Conservation (phyloP, 37 sponge, comb jelly and placozoan species). For the Dysidea cf. avara region DNA sequence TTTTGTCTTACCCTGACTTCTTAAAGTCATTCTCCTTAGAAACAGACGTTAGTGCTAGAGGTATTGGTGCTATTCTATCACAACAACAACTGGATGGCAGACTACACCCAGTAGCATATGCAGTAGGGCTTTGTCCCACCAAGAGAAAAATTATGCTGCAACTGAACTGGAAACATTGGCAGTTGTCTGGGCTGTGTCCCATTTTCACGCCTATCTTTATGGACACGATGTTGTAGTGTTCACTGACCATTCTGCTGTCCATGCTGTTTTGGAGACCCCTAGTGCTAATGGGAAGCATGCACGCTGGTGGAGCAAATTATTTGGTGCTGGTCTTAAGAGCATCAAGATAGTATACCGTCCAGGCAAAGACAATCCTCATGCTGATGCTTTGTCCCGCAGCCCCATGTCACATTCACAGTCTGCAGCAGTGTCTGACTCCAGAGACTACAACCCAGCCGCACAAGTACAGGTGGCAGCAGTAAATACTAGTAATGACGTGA, state of each 20-base stretch:
- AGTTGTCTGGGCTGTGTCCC: conserved; percentile 53
- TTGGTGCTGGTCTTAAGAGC: conserved; percentile 26
- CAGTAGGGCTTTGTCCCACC: conserved; percentile 41
- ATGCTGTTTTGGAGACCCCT: conserved; percentile 58
- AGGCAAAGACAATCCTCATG: conserved; percentile 29
- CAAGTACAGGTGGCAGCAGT: too few species aligned
- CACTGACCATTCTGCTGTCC: conserved; percentile 67
- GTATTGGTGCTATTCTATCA: conserved; percentile 47
- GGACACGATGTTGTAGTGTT: conserved; percentile 35
- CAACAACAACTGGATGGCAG: conserved; percentile 22
- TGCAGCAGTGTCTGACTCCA: neutral
- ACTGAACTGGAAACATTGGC: conserved; percentile 72
- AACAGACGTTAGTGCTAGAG: conserved; percentile 40
- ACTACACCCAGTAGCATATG: conserved; percentile 54
- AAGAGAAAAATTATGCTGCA: conserved; percentile 53
- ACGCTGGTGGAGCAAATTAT: conserved; percentile 56
- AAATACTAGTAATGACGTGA: too few species aligned
- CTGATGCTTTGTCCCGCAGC: conserved; percentile 35
- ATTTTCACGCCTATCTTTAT: conserved; percentile 46
- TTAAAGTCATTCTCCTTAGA: conserved; percentile 30
- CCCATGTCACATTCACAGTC: neutral
- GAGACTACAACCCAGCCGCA: too few species aligned
- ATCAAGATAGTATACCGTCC: conserved; percentile 40
- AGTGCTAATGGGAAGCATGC: conserved; percentile 60
- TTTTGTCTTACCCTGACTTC: conserved; percentile 34